phyloP scores from a whole-genome alignment of 1,140 invertebrate species.

The Drepana arcuata region DNA sequence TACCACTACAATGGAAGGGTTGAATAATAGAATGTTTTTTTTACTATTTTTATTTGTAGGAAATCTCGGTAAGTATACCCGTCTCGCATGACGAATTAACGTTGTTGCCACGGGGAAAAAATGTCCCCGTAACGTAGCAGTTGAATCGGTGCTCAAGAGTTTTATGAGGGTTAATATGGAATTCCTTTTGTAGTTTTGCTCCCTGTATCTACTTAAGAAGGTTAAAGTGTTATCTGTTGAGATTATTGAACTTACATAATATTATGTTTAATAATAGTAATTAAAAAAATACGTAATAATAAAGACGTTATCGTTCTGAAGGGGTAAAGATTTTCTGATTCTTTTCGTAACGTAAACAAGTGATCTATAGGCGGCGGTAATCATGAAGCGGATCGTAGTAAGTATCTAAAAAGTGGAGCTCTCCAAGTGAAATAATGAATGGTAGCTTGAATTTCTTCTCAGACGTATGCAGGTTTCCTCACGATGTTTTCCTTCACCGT shows the following conservation, averaged over 20 bases:
- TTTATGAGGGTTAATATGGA: constrained; percentile 4
- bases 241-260: neutral
- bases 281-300: no score
- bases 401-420: no score
- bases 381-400: no score
- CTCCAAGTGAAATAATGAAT: no score
- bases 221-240: neutral
- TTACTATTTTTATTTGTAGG: constrained; percentile 49
- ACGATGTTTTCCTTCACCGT: no score
- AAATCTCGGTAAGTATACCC: constrained; percentile 24
- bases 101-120: constrained; percentile 13
- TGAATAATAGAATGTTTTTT: constrained; percentile 57
- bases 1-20: constrained; percentile 53
- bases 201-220: neutral
- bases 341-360: no score
- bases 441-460: no score
- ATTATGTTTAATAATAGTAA: no score
- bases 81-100: constrained; percentile 50
- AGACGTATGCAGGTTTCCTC: no score
- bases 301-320: no score
- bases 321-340: no score
- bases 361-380: no score
- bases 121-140: constrained; percentile 6
- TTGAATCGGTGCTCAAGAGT: constrained; percentile 11
- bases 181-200: neutral